Evolutionary conservation across 2,888 invertebrate genomes (phyloP).

Genomic region (Bibio marci): DNA sequence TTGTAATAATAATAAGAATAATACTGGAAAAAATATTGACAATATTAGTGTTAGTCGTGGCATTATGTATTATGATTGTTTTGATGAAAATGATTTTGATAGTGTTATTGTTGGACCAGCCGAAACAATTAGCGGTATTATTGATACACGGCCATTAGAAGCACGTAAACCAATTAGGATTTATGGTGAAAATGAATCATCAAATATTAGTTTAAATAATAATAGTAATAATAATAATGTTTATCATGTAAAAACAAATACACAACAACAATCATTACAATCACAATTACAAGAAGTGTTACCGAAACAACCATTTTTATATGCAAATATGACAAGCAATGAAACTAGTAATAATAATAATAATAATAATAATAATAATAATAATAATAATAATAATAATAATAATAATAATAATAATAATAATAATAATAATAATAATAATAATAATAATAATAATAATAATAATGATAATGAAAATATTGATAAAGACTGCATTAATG

Average conservation of each 20-base stretch:
- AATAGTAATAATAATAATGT: slow-evolving; percentile 9
- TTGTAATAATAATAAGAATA: too few species aligned
- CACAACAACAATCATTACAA: slow-evolving; percentile 4
- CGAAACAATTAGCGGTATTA: slow-evolving; percentile 53
- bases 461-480: too few species aligned
- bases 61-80: too few species aligned
- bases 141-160: slow-evolving; percentile 38
- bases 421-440: slow-evolving; percentile 1
- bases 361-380: background rate
- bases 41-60: background rate
- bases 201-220: too few species aligned
- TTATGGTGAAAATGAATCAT: too few species aligned
- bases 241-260: slow-evolving; percentile 10
- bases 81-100: slow-evolving; percentile 13
- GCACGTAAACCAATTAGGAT: slow-evolving; percentile 21
- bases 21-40: too few species aligned
- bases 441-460: background rate
- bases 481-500: slow-evolving; percentile 30
- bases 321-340: slow-evolving; percentile 31
- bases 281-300: slow-evolving; percentile 10
- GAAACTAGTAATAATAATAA: too few species aligned
- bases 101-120: slow-evolving; percentile 47
- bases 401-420: background rate
- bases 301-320: slow-evolving; percentile 19
- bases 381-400: background rate